phyloP scores from a whole-genome alignment of 2,113 vertebrate genomes.

The Trematocara zebra region DNA sequence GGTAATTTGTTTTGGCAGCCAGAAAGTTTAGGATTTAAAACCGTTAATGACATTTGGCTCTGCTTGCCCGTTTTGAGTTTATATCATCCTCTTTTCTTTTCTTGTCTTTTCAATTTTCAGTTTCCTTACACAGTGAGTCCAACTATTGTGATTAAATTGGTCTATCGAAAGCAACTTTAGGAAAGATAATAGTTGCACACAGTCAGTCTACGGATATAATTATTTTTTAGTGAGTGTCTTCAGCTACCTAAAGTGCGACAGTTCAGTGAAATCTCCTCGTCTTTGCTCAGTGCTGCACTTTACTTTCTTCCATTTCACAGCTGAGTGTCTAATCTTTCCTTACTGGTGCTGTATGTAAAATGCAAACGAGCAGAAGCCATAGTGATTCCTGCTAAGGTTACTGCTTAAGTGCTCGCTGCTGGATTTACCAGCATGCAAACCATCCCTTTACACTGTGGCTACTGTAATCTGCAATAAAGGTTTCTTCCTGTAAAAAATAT shows the following conservation, averaged over 20 bases:
- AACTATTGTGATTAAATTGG: constrained; percentile 37
- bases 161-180: neutral
- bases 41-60: constrained; percentile 33
- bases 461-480: neutral
- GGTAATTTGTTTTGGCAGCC: constrained; percentile 43
- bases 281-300: neutral
- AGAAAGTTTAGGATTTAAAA: constrained; percentile 41
- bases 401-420: neutral
- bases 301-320: constrained; percentile 37
- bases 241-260: neutral
- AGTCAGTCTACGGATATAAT: constrained; percentile 31
- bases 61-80: neutral
- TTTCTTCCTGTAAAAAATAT: neutral
- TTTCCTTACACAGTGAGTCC: constrained; percentile 13
- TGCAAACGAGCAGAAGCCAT: neutral
- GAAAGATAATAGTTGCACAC: constrained; percentile 1
- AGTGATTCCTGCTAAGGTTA: neutral
- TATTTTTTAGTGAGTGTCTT: neutral
- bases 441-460: neutral
- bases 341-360: constrained; percentile 11
- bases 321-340: neutral
- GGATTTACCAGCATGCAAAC: neutral
- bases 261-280: neutral
- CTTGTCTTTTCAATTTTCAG: neutral
- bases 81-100: constrained; percentile 46